A percentile compares a stretch with the other conserved stretches of the same genome.
phyloP scores from a whole-genome alignment of 2,113 vertebrate species.

The Petroica traversi region DNA sequence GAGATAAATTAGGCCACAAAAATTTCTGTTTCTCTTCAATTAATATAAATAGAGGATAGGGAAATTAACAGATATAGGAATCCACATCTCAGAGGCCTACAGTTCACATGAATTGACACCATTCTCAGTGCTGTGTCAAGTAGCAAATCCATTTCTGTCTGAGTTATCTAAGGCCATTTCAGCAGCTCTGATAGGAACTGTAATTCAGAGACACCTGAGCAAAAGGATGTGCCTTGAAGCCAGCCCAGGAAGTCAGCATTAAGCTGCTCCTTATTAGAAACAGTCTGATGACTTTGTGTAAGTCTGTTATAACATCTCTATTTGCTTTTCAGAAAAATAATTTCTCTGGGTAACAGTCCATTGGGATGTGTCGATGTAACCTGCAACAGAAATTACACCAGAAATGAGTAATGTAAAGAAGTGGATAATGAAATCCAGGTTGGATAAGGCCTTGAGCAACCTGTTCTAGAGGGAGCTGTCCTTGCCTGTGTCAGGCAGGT shows the following conservation, averaged over 20 bases:
- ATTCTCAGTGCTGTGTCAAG: neutral
- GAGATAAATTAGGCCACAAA: neutral
- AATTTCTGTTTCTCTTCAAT: neutral
- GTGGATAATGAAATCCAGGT: neutral
- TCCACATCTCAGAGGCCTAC: neutral
- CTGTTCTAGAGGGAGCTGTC: neutral
- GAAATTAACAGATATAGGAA: neutral
- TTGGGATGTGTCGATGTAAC: neutral
- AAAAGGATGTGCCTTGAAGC: neutral
- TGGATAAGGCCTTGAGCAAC: neutral
- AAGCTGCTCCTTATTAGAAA: neutral
- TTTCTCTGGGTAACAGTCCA: neutral
- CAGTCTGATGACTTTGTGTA: neutral
- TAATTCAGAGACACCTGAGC: neutral
- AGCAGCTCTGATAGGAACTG: neutral
- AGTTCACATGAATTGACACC: neutral
- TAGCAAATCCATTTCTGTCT: neutral
- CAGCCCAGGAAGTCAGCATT: neutral
- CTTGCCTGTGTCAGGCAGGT: accelerated
- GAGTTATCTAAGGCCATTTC: neutral
- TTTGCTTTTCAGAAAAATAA: neutral
- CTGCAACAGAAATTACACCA: neutral
- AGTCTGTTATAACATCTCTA: neutral
- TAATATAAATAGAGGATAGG: neutral
- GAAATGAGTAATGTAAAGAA: neutral